Evolutionary conservation across 2,888 invertebrate species (phyloP).

Genomic region (Cosmia pyralina): DNA sequence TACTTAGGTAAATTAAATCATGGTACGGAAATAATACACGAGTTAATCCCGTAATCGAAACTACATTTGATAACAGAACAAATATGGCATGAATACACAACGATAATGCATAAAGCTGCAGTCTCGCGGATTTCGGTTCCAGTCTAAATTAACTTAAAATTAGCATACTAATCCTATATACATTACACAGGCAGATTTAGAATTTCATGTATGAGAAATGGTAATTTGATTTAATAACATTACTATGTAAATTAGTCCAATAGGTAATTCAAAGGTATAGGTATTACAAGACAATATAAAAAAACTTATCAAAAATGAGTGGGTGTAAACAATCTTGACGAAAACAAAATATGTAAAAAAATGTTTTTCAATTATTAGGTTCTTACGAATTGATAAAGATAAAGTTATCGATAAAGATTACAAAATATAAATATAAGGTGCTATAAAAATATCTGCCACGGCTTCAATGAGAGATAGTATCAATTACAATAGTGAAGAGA

Average conservation of each 20-base stretch:
- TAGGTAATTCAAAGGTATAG: not conserved
- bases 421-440: no score
- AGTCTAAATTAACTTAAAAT: slow-evolving; percentile 77
- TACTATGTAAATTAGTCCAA: not conserved
- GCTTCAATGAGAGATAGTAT: no score
- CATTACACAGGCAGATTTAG: slow-evolving; percentile 26
- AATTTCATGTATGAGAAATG: slow-evolving; percentile 8
- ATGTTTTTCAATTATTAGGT: no score
- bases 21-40: not conserved
- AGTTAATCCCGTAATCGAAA: slow-evolving; percentile 26
- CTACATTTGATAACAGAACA: slow-evolving; percentile 40
- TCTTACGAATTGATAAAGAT: no score
- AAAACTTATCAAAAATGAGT: no score
- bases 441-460: no score
- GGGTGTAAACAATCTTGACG: no score
- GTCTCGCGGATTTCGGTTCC: slow-evolving; percentile 64
- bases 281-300: no score
- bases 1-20: not conserved
- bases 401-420: no score
- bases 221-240: not conserved
- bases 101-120: slow-evolving; percentile 59
- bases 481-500: no score
- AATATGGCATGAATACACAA: slow-evolving; percentile 61
- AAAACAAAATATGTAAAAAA: no score
- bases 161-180: slow-evolving; percentile 75